Conservation (phyloP, 2,797 vertebrate species). For the Eremophila alpestris region DNA sequence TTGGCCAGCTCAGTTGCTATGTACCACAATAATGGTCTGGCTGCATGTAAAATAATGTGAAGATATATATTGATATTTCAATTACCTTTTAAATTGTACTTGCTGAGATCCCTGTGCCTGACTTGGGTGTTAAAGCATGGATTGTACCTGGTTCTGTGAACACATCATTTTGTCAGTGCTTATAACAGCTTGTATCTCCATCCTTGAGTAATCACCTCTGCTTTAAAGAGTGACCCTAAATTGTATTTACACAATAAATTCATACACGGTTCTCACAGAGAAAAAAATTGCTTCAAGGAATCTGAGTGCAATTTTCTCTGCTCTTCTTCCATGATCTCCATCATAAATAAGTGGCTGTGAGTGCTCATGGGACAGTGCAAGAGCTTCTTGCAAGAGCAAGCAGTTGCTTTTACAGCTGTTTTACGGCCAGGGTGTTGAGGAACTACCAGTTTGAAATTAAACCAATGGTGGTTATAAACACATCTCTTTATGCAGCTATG, state of each 20-base stretch:
- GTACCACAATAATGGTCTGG: background rate
- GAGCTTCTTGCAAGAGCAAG: background rate
- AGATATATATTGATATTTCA: constrained; percentile 29
- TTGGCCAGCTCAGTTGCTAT: background rate
- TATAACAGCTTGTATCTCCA: background rate
- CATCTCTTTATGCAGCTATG: background rate
- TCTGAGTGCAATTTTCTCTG: constrained; percentile 9
- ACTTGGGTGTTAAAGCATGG: background rate
- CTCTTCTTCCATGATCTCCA: background rate
- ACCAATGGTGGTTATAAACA: background rate
- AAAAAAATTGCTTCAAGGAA: background rate
- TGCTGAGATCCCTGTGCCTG: background rate
- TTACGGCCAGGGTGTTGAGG: background rate
- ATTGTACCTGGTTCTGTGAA: background rate
- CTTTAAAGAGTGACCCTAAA: constrained; percentile 29
- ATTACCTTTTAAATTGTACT: constrained; percentile 18
- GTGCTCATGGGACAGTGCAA: background rate
- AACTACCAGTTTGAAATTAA: constrained; percentile 8
- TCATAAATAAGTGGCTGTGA: background rate
- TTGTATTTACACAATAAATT: constrained; percentile 46
- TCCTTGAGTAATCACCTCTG: background rate
- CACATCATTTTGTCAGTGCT: background rate
- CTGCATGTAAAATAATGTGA: constrained; percentile 5
- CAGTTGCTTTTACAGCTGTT: constrained; percentile 13
- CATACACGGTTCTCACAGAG: background rate